phyloP scores from a whole-genome alignment of 2,113 vertebrate species.

The Trematocara zebra region DNA sequence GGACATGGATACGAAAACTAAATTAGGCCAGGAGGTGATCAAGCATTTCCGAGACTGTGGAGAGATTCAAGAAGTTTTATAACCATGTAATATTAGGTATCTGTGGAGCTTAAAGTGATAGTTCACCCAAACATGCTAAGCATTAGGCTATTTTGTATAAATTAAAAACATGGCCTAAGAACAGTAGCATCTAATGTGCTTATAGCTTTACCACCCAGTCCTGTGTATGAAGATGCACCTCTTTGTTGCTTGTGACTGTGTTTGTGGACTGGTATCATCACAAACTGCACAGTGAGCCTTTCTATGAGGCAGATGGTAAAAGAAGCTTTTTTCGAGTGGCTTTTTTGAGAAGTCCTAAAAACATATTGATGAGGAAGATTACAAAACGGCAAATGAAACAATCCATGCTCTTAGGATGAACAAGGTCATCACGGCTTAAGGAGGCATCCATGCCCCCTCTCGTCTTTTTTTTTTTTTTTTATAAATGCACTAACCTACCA shows the following conservation, averaged over 20 bases:
- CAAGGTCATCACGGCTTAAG: background rate
- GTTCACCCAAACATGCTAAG: background rate
- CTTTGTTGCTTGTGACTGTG: background rate
- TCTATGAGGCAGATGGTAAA: background rate
- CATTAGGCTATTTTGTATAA: background rate
- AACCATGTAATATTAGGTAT: background rate
- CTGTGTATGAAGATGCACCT: background rate
- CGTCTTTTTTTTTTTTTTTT: background rate
- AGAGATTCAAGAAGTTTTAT: background rate
- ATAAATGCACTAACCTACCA: background rate
- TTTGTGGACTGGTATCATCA: background rate
- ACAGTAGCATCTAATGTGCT: background rate
- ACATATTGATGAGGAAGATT: background rate
- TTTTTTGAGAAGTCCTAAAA: background rate
- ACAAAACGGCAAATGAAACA: background rate
- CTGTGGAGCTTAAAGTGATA: background rate
- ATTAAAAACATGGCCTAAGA: background rate
- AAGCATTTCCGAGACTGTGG: background rate
- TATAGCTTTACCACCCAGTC: background rate
- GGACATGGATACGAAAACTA: background rate
- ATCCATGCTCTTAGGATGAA: background rate
- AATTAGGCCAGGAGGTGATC: background rate
- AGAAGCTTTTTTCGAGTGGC: background rate
- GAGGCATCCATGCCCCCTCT: background rate
- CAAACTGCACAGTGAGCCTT: background rate